Conservation (phyloP, 2,888 invertebrate genomes). For the Dynastes tityus region DNA sequence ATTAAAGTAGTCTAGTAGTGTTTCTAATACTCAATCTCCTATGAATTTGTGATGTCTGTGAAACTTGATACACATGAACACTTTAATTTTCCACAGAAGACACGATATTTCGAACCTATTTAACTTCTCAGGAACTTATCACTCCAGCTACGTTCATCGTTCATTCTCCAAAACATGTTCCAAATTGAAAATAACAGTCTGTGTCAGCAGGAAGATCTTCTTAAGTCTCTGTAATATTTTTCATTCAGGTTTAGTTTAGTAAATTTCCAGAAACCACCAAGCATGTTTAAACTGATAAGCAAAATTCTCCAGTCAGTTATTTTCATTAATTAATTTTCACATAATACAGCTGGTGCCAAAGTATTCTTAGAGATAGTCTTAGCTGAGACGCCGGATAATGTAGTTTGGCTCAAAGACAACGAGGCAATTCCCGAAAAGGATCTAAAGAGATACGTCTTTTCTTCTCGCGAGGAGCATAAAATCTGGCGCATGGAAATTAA, state of each 20-base stretch:
- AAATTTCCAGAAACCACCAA: background rate
- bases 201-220: background rate
- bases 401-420: constrained; percentile 92
- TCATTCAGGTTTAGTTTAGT: background rate
- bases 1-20: too few relatives aligned
- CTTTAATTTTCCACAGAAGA: too few relatives aligned
- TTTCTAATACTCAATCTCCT: too few relatives aligned
- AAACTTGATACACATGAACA: too few relatives aligned
- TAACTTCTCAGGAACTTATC: too few relatives aligned
- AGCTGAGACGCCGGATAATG: constrained; percentile 76
- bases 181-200: too few relatives aligned
- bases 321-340: constrained; percentile 35
- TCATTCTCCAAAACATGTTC: too few relatives aligned
- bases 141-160: too few relatives aligned
- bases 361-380: constrained; percentile 87
- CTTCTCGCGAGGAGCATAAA: constrained; percentile 75
- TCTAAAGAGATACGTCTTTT: constrained; percentile 81
- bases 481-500: constrained; percentile 82
- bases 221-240: background rate
- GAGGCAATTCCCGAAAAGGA: constrained; percentile 80
- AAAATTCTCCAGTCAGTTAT: background rate
- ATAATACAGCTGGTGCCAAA: constrained; percentile 83
- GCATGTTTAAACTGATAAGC: constrained; percentile 5
- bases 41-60: too few relatives aligned
- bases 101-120: too few relatives aligned